Percentiles rank a stretch among this genome's conserved stretches.
Conservation (phyloP, 2,113 vertebrate genomes). For the Calonectris borealis region DNA sequence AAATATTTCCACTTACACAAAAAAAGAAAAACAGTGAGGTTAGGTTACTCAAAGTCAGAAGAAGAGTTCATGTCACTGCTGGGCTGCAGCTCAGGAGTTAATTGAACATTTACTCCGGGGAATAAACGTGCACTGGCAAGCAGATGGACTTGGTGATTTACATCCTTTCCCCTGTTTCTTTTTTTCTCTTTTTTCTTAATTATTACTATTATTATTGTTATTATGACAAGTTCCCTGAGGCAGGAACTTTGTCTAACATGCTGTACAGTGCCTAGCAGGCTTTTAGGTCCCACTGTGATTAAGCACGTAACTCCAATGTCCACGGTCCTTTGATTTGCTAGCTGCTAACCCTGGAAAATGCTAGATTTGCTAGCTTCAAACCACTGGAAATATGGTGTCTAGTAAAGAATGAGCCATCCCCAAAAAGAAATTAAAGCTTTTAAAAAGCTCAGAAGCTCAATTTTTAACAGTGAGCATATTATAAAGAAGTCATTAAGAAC, state of each 20-base stretch:
- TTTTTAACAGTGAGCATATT: slow-evolving; percentile 14
- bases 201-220: neutral
- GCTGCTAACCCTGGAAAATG: neutral
- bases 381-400: neutral
- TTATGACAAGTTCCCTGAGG: neutral
- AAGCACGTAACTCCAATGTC: neutral
- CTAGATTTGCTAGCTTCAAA: neutral
- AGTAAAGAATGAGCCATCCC: neutral
- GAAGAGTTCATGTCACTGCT: neutral
- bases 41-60: neutral
- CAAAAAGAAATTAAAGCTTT: slow-evolving; percentile 32
- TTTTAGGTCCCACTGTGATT: neutral
- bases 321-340: neutral
- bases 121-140: neutral
- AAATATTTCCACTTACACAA: neutral
- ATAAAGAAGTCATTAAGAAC: slow-evolving; percentile 15
- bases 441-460: neutral
- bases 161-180: neutral
- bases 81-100: neutral
- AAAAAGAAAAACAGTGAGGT: neutral
- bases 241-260: neutral
- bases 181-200: neutral
- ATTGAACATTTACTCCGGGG: neutral
- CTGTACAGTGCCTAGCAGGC: neutral
- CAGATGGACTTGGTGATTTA: neutral